Evolutionary conservation across 1,140 invertebrate genomes (phyloP).

Genomic region (Ceratosolen solmsi): DNA sequence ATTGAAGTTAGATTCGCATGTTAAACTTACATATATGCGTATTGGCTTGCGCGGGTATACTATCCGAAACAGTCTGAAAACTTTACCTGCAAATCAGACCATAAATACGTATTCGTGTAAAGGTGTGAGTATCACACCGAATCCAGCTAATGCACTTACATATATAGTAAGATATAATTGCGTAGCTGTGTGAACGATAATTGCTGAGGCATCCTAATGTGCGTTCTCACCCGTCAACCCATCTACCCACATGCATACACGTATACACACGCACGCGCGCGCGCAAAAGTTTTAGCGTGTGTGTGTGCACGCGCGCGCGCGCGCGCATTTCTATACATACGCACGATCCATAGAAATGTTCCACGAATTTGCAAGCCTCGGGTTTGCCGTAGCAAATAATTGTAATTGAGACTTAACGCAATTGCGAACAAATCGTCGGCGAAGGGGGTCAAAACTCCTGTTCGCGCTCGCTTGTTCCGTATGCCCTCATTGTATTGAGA

Average conservation of each 20-base stretch:
- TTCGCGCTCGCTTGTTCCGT: background rate
- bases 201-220: slow-evolving; percentile 33
- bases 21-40: background rate
- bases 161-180: slow-evolving; percentile 46
- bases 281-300: no score
- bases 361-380: background rate
- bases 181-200: slow-evolving; percentile 52
- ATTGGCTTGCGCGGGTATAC: background rate
- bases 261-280: background rate
- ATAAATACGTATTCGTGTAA: background rate
- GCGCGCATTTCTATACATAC: background rate
- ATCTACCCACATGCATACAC: background rate
- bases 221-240: background rate
- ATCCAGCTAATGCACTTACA: background rate
- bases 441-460: background rate
- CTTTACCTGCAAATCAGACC: background rate
- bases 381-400: slow-evolving; percentile 23
- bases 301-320: no score
- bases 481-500: background rate
- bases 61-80: background rate
- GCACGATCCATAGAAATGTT: background rate
- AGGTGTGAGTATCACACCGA: background rate
- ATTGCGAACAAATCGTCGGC: slow-evolving; percentile 23
- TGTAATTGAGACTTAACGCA: slow-evolving; percentile 46
- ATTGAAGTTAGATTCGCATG: background rate